phyloP scores from a whole-genome alignment of 2,113 vertebrate genomes.

The Cryptotis parvus region DNA sequence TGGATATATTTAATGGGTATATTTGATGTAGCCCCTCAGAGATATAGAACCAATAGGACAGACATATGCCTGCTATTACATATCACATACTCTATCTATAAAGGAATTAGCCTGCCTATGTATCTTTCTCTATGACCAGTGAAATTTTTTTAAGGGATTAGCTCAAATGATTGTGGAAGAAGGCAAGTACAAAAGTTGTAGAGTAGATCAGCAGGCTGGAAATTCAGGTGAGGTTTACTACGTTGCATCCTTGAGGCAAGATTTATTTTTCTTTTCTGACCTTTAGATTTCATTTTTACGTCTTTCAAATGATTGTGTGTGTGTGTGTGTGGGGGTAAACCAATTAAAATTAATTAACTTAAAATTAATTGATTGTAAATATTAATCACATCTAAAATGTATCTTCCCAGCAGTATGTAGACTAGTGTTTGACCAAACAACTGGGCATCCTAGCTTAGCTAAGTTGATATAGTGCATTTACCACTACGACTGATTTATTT shows the following conservation, averaged over 20 bases:
- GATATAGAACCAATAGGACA: neutral
- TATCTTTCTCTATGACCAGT: neutral
- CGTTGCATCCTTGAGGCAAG: neutral
- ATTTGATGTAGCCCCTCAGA: neutral
- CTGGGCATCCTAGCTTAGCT: neutral
- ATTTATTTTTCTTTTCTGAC: neutral
- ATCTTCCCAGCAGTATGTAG: neutral
- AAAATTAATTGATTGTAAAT: neutral
- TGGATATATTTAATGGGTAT: neutral
- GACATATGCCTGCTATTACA: neutral
- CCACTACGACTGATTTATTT: neutral
- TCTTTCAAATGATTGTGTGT: neutral
- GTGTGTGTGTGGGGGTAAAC: neutral
- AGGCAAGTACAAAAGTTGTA: neutral
- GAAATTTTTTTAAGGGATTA: constrained; percentile 19
- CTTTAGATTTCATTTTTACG: neutral
- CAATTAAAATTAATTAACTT: neutral
- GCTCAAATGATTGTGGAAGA: neutral
- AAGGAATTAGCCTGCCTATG: neutral
- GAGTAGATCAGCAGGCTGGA: neutral
- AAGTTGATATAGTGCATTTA: neutral
- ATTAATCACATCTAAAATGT: constrained; percentile 37
- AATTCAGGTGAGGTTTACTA: neutral
- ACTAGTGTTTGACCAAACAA: constrained; percentile 19
- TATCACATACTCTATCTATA: neutral